Base-by-base conservation (phyloP, 2,797 vertebrate genomes). In the Falco berigora region DNA sequence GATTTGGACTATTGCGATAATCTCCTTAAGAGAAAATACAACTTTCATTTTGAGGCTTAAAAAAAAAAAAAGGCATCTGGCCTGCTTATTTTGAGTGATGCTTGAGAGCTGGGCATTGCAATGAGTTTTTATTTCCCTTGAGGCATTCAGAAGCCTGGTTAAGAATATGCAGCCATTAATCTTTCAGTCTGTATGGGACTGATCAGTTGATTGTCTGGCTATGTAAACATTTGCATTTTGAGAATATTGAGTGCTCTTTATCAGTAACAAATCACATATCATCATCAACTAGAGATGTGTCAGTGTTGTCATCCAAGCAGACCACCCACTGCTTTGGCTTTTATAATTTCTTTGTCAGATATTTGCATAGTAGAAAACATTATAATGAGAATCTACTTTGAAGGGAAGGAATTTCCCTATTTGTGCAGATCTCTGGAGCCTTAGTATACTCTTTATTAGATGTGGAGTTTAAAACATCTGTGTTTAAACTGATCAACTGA, bases 391-490 rank as follows among this genome's bases (percentile, higher is more conserved):
- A 64, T 69, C 58, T 71, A 4, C 91, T 92, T 86, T 52, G 74
- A 95, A 90, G 53, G 30, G 78, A 95, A 94, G 56, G 64, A 64
- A 73, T 90, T 92, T 86, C 75, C 50, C 42, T 50, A 2, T 86
- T 92, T 88, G 58, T 72, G 30, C 46, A 77, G 67, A 81, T 88
- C 91, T 94, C 82, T 90, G 85, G 82, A 95, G 85, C n/a, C 64
- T 72, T 59, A 30, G 36, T 86, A 5, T 77, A 49, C 27, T 49
- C 36, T 83, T 89, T 96, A 86, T 94, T 90, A 84, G 58, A 78
- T 90, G 73, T 62, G 73, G 72, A 95, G 82, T 90, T 86, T 80
- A 86, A 93, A 96, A 92, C 85, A 91, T 91, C 94, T 90, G 85
- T 92, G 76, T 93, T 94, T 90, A 92, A 96, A 88, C 73, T 76